A percentile compares a stretch with the other conserved stretches of the same genome.
These are phyloP conservation scores for Ariolimax columbianus DNA, from an alignment of 2,888 invertebrate genomes.

Conservation along the genomic window DNA sequence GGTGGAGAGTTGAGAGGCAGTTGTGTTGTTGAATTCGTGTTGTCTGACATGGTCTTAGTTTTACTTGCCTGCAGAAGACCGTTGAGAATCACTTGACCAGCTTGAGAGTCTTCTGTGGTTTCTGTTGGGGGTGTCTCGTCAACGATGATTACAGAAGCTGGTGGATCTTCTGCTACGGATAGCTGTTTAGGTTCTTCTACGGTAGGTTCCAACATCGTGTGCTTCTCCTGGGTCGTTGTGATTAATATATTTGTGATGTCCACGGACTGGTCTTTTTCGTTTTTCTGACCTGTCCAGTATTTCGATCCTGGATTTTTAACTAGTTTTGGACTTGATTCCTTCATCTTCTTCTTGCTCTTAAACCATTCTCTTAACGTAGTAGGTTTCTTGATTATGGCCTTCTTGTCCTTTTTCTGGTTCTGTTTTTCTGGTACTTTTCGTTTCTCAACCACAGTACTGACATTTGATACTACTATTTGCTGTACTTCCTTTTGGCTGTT, in stretches of 20 bases:
- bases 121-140: slow-evolving; percentile 34
- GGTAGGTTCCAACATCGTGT: not conserved
- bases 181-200: not conserved
- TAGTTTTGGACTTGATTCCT: not conserved
- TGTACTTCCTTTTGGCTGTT: not conserved
- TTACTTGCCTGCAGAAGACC: slow-evolving; percentile 23
- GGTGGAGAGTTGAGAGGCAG: not conserved
- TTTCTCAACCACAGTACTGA: not conserved
- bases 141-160: slow-evolving; percentile 25
- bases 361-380: not conserved
- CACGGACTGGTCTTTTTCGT: not conserved
- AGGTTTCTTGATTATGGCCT: not conserved
- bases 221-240: not conserved
- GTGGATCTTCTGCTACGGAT: not conserved
- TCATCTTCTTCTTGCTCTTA: not conserved
- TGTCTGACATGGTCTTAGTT: not conserved
- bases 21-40: not conserved
- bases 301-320: not conserved
- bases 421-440: not conserved
- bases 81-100: slow-evolving; percentile 10
- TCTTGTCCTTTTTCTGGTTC: not conserved
- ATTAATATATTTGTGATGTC: slow-evolving; percentile 4
- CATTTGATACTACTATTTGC: not conserved
- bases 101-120: not conserved
- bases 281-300: not conserved